Base-by-base conservation (phyloP, 2,888 invertebrate genomes). In the Atethmia centrago region DNA sequence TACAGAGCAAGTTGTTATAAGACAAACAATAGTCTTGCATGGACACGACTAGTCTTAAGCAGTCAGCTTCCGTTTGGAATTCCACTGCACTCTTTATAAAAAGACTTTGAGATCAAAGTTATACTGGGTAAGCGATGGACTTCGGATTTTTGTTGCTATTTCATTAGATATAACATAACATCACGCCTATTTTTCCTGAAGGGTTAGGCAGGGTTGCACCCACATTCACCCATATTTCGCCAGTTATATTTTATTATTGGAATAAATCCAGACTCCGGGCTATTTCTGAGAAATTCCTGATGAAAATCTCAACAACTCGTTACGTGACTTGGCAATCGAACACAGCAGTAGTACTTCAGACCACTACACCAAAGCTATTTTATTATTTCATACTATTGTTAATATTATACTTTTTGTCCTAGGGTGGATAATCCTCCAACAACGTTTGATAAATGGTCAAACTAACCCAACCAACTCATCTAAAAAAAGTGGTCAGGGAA, bases 31-130 rank as follows among this genome's bases (percentile, higher is more conserved):
- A 79, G 79, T 47, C 72, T 67, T 55, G 73, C 73, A 75, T 79
- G 80, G 82, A 86, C 80, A 84, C 78, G 80, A 76, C 83, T 71
- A 77, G 79, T 82, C 76, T 82, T 77, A 84, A 87, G 79, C 76
- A 87, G 84, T 85, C 84, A 65, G 73, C 79, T 87, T 86, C 85
- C 88, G 88, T 86, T 90, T 84, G 84, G 84, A 83, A 89, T 88
- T 88, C 88, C 79, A 71, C 84, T 84, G 84, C 82, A 71, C 87
- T 87, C 85, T 87, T 84, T 89, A 85, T 86, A 89, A 89, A 90
- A 87, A 86, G 84, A 85, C 88, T 90, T 90, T 90, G 88, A 88
- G 87, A 77, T 86, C 75, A 71, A 40, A 67, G 79, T 76, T 67
- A 64, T 55, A 21, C 25, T 74, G 21, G 64, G 9, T 16, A 74